phyloP scores from a whole-genome alignment of 2,113 vertebrate genomes.

The Meleagris gallopavo region DNA sequence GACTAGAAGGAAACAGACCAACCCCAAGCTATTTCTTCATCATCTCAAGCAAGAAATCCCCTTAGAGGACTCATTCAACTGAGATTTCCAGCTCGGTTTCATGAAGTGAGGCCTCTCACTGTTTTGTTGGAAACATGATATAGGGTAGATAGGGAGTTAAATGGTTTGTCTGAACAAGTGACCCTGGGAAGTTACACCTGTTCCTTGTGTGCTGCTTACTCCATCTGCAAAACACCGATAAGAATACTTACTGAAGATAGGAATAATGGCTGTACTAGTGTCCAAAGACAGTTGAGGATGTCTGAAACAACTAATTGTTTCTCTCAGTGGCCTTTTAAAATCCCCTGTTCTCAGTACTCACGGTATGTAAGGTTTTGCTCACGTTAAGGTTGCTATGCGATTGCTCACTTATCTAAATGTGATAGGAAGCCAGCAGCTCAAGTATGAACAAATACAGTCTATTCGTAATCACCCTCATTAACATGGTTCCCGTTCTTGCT shows the following conservation, averaged over 20 bases:
- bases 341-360: not conserved
- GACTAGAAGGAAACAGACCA: slow-evolving; percentile 3
- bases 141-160: not conserved
- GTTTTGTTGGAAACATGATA: not conserved
- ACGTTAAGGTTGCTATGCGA: not conserved
- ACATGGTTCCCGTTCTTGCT: not conserved
- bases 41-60: slow-evolving; percentile 39
- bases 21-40: slow-evolving; percentile 30
- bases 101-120: not conserved
- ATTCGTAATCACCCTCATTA: not conserved
- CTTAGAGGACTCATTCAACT: not conserved
- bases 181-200: not conserved
- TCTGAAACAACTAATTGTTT: not conserved
- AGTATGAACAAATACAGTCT: not conserved
- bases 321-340: not conserved
- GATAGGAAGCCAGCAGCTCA: not conserved
- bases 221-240: not conserved
- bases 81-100: not conserved
- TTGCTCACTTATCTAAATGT: not conserved
- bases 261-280: not conserved
- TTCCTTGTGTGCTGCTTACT: not conserved
- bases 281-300: not conserved
- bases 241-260: not conserved
- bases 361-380: not conserved
- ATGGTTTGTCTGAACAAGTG: not conserved